phyloP scores from a whole-genome alignment of 2,888 invertebrate species.

The Phragmatobia fuliginosa region DNA sequence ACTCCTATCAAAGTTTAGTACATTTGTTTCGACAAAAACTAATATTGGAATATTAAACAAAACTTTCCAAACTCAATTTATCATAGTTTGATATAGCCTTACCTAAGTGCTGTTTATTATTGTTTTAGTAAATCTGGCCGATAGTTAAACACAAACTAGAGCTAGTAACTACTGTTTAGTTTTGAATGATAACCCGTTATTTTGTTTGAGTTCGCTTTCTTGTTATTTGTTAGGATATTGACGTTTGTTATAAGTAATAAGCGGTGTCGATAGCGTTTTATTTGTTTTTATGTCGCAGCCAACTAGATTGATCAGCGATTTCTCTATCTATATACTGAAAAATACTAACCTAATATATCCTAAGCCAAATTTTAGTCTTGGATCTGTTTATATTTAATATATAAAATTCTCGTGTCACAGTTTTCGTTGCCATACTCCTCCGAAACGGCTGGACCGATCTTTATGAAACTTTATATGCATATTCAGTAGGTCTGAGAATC shows the following conservation, averaged over 20 bases:
- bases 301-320: no score
- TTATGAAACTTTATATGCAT: no score
- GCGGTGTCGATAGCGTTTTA: conserved; percentile 6
- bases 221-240: conserved; percentile 17
- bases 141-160: conserved; percentile 30
- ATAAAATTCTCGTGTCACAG: no score
- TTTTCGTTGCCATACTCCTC: no score
- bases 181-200: conserved; percentile 48
- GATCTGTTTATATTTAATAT: no score
- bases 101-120: conserved; percentile 27
- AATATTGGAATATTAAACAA: conserved; percentile 25
- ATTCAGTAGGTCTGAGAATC: no score
- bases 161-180: conserved; percentile 31
- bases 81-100: conserved; percentile 25
- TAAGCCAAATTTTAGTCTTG: no score
- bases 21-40: conserved; percentile 20
- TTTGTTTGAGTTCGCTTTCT: conserved; percentile 42
- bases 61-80: conserved; percentile 34
- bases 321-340: no score
- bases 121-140: conserved; percentile 24
- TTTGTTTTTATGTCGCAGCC: no score
- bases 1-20: conserved; percentile 15
- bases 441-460: no score
- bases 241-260: neutral
- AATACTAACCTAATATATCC: no score